phyloP scores from a whole-genome alignment of 2,888 invertebrate species.

The Marasmarcha lunaedactyla region DNA sequence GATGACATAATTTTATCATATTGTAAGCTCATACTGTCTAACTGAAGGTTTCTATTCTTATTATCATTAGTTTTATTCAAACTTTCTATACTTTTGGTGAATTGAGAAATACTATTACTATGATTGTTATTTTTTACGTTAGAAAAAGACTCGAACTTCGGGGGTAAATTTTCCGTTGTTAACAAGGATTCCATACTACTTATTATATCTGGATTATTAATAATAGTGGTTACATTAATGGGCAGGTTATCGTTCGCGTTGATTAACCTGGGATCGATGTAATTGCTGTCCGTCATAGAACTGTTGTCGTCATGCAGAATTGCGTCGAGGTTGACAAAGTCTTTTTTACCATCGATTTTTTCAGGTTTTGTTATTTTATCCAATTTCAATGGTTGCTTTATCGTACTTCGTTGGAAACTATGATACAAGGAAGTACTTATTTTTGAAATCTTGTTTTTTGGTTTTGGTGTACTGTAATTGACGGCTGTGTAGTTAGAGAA shows the following conservation, averaged over 20 bases:
- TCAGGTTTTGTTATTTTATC: slow-evolving; percentile 55
- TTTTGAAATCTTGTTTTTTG: slow-evolving; percentile 62
- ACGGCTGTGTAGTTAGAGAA: slow-evolving; percentile 55
- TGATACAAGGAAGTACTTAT: slow-evolving; percentile 59
- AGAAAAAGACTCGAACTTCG: slow-evolving; percentile 58
- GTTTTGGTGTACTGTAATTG: slow-evolving; percentile 55
- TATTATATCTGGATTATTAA: slow-evolving; percentile 62
- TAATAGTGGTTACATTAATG: slow-evolving; percentile 64
- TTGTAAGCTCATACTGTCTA: slow-evolving; percentile 54
- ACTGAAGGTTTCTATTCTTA: slow-evolving; percentile 32
- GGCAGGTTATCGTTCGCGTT: slow-evolving; percentile 79
- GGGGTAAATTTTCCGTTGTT: slow-evolving; percentile 60
- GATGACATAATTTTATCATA: slow-evolving; percentile 67
- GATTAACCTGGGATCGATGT: slow-evolving; percentile 73
- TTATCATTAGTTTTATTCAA: slow-evolving; percentile 27
- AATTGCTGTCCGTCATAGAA: slow-evolving; percentile 62
- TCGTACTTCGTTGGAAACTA: slow-evolving; percentile 54
- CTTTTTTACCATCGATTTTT: slow-evolving; percentile 34
- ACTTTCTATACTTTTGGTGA: slow-evolving; percentile 25
- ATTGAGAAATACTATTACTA: slow-evolving; percentile 29
- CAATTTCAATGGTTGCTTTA: slow-evolving; percentile 54
- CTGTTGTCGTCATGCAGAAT: slow-evolving; percentile 50
- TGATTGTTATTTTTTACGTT: slow-evolving; percentile 36
- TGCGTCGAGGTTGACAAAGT: slow-evolving; percentile 59
- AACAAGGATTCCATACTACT: slow-evolving; percentile 65